Evolutionary conservation across 1,140 invertebrate species (phyloP), one percentile per base, ranked within the genome.

Genomic region (Hyposmocoma kahamanoa): DNA sequence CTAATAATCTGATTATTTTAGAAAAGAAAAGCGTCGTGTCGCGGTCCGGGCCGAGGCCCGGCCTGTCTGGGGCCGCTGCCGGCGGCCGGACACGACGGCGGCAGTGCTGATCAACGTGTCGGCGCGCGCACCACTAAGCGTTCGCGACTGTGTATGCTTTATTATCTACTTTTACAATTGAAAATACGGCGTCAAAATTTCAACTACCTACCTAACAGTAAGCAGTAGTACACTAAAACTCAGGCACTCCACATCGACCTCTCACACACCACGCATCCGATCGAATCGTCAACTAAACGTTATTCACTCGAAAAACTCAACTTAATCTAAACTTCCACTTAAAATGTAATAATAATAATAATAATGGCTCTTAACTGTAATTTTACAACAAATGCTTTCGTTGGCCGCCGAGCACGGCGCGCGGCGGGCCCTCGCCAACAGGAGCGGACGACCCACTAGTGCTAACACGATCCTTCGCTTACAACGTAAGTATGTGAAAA

Each of bases 161-260:
- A 67, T 73, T 70, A 72, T 62, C 78, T 82, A 82, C 78, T 47
- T 67, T 80, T 81, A 82, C 77, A 67, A 84, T 79, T 74, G 62
- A 75, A 79, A 83, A 78, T 83, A 75, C 72, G 72, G 78, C 69
- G 71, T 83, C 78, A 72, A 83, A 85, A 85, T 79, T 83, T 80
- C 79, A 82, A 85, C 82, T 83, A 83, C 82, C 79, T 85, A 83
- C 79, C 79, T 83, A 83, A 82, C 81, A 80, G 72, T 85, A 83
- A 85, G 82, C 82, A 68, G 82, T 83, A 81, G 77, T 82, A 78
- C 75, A 72, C 76, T 82, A 80, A 66, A 69, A 72, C 73, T 74
- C 82, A 80, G 79, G 74, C 82, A 85, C 79, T 76, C 81, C 71
- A 78, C 82, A 83, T 72, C 72, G 69, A 84, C 69, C 74, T 81